These are phyloP conservation scores for Trissoscelio sp. DNA, from an alignment of 2,888 invertebrate genomes.

Conservation along the genomic window DNA sequence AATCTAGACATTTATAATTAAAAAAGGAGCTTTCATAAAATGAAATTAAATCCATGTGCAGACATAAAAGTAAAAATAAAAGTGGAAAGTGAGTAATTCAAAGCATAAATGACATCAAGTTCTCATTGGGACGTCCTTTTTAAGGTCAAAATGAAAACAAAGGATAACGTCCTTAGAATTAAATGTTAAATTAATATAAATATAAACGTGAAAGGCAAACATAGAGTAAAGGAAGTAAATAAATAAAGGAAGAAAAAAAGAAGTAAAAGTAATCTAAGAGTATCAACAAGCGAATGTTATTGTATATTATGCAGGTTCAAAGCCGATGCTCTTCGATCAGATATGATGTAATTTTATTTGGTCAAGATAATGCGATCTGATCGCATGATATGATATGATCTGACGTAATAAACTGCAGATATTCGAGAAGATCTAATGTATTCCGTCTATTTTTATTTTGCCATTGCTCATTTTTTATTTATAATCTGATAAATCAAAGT, in stretches of 20 bases:
- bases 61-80: neutral
- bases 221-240: neutral
- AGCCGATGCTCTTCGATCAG: neutral
- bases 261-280: neutral
- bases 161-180: neutral
- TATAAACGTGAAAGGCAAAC: too few species aligned
- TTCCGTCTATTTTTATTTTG: neutral
- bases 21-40: neutral
- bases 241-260: neutral
- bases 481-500: neutral
- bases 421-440: slow-evolving; percentile 9
- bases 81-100: neutral
- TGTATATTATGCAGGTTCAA: neutral
- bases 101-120: neutral
- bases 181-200: too few species aligned
- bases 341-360: slow-evolving; percentile 14
- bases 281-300: neutral
- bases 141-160: neutral
- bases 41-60: neutral
- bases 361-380: slow-evolving; percentile 12
- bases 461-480: neutral
- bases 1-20: neutral
- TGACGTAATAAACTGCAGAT: slow-evolving; percentile 2
- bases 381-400: neutral
- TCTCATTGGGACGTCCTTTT: neutral